These are phyloP conservation scores for Alligator mississippiensis DNA, from an alignment of 2,113 vertebrate species.

Conservation along the genomic window DNA sequence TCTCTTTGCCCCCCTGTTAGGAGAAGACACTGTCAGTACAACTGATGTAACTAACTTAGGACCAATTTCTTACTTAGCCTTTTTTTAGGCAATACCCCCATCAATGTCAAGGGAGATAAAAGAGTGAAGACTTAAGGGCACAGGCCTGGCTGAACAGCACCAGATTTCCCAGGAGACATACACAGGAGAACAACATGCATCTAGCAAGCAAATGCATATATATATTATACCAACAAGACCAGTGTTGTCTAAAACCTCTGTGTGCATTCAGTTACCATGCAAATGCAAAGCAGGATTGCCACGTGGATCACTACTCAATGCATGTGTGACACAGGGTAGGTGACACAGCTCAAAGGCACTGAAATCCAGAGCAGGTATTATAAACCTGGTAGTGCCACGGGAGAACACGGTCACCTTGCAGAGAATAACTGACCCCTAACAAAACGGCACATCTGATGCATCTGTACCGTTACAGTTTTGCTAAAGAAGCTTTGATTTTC, in stretches of 20 bases:
- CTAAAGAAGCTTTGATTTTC: not conserved
- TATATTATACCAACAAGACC: not conserved
- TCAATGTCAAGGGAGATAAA: not conserved
- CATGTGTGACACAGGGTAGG: not conserved
- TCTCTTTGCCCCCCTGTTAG: conserved; percentile 79
- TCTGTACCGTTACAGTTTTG: not conserved
- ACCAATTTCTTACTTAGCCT: not conserved
- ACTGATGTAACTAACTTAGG: not conserved
- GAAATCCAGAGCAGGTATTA: not conserved
- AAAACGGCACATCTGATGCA: not conserved
- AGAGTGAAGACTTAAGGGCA: not conserved
- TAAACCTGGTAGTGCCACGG: not conserved
- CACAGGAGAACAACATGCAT: not conserved
- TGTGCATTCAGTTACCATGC: not conserved
- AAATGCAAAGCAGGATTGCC: not conserved
- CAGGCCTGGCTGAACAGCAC: not conserved
- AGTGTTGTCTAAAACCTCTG: not conserved
- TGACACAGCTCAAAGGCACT: not conserved
- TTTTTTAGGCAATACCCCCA: not conserved
- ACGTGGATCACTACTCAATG: not conserved
- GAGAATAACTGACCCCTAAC: not conserved
- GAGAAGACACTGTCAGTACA: not conserved
- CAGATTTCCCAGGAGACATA: rapidly evolving
- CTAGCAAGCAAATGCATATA: not conserved
- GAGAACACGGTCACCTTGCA: not conserved